Base-by-base conservation (phyloP, 2,888 invertebrate genomes). In the Drosophila peninsularis region DNA sequence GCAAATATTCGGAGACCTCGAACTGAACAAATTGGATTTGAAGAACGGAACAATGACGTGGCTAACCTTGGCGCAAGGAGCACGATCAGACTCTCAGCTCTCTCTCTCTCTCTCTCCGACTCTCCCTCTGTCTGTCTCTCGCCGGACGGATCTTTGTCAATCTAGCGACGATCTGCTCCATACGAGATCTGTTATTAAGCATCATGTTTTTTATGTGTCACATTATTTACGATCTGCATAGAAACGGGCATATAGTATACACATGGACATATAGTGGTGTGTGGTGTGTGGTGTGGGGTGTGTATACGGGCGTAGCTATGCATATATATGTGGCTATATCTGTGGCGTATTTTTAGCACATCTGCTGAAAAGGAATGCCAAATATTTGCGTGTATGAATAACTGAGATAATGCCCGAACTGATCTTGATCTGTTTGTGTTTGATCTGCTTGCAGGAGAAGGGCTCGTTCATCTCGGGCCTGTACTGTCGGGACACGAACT, bases 401-500 rank as follows among this genome's bases (percentile, higher is more conserved):
- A 27, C 34, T 45, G 24, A 14, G 34, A 24, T 19, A 55, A 70
- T 61, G 37, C 50, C 24, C 9, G 27, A 9, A 36, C 32, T 55
- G 34, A 55, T 44, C 24, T 32, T 55, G 34, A 55, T 44, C 24
- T 32, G 10, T 21, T 19, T 41, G 11, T 42, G 13, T 55, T 50
- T 50, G 34, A 50, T 50, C 34, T 50, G 34, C 2, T 50, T 76
- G 13, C 78, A 92, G 92, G 92, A 92, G 86, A 90, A 89, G 36
- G 91, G 90, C 14, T 82, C 92, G 44, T 91, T 82, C 64, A 88
- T 93, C 47, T 90, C 91, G 10, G 92, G 89, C 0, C 79, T 92
- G 2, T 91, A 93, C 92, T 82, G 93, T 93, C 63, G 94, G 93
- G 93, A 91, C 93, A 84, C 90, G 21, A 86, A 86, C 21, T 93